Evolutionary conservation across 2,888 invertebrate genomes (phyloP).

Genomic region (Sarcophaga rosellei): DNA sequence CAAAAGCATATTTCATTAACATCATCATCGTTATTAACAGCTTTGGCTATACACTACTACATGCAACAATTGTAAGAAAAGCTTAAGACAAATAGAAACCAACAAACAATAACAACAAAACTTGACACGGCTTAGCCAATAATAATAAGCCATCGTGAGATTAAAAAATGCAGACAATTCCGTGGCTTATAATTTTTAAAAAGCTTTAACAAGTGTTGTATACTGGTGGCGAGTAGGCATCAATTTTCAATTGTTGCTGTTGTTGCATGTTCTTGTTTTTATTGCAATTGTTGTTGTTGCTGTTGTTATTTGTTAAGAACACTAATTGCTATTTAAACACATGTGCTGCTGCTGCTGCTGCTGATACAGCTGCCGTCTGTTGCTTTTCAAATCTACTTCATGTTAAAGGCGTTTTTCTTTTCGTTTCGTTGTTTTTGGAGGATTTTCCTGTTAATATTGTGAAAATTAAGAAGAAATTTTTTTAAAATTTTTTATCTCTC

Average conservation of each 20-base stretch:
- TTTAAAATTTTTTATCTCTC: neutral
- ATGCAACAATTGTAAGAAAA: neutral
- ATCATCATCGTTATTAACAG: neutral
- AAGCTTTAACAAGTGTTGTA: neutral
- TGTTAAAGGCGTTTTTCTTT: constrained; percentile 18
- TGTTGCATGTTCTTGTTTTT: neutral
- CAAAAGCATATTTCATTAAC: neutral
- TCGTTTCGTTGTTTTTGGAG: neutral
- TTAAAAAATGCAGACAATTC: neutral
- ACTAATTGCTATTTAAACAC: constrained; percentile 48
- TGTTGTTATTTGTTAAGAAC: neutral
- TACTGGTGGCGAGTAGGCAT: constrained; percentile 60
- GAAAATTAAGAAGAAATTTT: constrained; percentile 1
- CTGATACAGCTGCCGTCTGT: neutral
- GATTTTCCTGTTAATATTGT: constrained; percentile 44
- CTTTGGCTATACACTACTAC: neutral
- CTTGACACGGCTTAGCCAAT: neutral
- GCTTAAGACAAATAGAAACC: neutral
- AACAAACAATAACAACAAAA: neutral
- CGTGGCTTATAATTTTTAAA: neutral
- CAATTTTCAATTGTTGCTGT: constrained; percentile 40
- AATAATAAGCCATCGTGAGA: neutral
- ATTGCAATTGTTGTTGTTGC: neutral
- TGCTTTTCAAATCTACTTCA: neutral
- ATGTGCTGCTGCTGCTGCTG: neutral